A percentile compares a stretch with the other conserved stretches of the same genome.
phyloP scores from a whole-genome alignment of 2,797 vertebrate species.

The Nothura maculosa region DNA sequence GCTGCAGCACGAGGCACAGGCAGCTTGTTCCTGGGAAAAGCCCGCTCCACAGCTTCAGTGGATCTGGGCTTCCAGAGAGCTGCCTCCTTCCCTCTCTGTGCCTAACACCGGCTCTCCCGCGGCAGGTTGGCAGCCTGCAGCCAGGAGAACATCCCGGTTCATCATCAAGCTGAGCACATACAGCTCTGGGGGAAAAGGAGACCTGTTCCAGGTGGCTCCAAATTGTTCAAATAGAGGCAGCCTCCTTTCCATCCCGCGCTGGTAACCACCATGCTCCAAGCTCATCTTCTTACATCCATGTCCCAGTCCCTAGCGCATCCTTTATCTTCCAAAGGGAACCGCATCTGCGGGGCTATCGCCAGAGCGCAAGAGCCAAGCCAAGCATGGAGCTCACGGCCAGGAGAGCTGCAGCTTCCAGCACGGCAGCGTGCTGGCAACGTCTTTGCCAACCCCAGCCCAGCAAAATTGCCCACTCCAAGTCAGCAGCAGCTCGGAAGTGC shows the following conservation, averaged over 20 bases:
- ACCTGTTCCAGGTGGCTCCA: conserved; percentile 12
- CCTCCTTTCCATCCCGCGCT: not conserved
- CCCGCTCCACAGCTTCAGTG: not conserved
- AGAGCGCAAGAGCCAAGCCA: not conserved
- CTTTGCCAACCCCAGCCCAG: not conserved
- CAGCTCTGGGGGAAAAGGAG: not conserved
- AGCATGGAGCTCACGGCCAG: conserved; percentile 67
- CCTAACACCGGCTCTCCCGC: not conserved
- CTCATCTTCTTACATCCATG: conserved; percentile 68
- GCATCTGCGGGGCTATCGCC: not conserved
- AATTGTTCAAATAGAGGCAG: conserved; percentile 19
- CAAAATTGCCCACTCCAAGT: not conserved
- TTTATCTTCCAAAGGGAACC: conserved; percentile 65
- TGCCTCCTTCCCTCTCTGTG: not conserved
- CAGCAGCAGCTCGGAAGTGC: not conserved
- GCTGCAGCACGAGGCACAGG: not conserved
- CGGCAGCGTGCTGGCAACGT: not conserved
- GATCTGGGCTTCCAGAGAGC: not conserved
- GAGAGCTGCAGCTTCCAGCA: not conserved
- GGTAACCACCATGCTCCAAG: not conserved
- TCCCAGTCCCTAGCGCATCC: conserved; percentile 49
- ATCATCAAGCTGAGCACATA: not conserved
- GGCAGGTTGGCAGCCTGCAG: not conserved
- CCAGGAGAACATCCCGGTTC: not conserved
- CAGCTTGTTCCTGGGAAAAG: no score